Conservation (phyloP, 2,113 vertebrate genomes). For the Lucifuga dentata region DNA sequence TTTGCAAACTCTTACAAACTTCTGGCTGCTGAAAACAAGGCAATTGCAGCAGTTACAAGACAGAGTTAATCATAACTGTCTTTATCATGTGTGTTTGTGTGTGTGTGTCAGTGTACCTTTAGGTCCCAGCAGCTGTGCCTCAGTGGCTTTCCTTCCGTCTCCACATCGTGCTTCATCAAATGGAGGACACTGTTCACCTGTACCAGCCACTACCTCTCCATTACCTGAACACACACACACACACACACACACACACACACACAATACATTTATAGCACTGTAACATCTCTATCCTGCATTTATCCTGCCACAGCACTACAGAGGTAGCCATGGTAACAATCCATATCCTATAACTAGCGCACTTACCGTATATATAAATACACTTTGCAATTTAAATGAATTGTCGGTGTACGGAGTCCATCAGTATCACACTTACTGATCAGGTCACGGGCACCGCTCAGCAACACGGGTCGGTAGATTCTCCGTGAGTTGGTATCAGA, state of each 20-base stretch:
- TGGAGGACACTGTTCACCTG: constrained; percentile 95
- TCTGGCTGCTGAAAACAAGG: too few relatives aligned
- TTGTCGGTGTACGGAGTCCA: too few relatives aligned
- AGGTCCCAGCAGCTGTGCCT: constrained; percentile 95
- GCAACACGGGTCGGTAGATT: constrained; percentile 94
- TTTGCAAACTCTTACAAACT: too few relatives aligned
- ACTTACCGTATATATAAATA: too few relatives aligned
- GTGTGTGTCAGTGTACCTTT: constrained; percentile 87
- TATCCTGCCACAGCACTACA: too few relatives aligned
- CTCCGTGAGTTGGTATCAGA: constrained; percentile 95
- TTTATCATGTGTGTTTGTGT: background rate
- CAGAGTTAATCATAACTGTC: too few relatives aligned
- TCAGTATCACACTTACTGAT: constrained; percentile 76
- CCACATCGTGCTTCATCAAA: constrained; percentile 97
- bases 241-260: constrained; percentile 14
- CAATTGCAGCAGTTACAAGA: too few relatives aligned
- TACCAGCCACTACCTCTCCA: constrained; percentile 92
- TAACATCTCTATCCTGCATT: background rate
- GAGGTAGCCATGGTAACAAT: too few relatives aligned
- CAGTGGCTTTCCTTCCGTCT: constrained; percentile 95
- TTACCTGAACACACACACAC: constrained; percentile 75
- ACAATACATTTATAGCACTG: background rate
- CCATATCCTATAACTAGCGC: too few relatives aligned
- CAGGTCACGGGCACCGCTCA: constrained; percentile 91
- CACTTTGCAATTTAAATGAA: too few relatives aligned